Evolutionary conservation across 2,113 vertebrate species (phyloP).

Genomic region (Pavo muticus): DNA sequence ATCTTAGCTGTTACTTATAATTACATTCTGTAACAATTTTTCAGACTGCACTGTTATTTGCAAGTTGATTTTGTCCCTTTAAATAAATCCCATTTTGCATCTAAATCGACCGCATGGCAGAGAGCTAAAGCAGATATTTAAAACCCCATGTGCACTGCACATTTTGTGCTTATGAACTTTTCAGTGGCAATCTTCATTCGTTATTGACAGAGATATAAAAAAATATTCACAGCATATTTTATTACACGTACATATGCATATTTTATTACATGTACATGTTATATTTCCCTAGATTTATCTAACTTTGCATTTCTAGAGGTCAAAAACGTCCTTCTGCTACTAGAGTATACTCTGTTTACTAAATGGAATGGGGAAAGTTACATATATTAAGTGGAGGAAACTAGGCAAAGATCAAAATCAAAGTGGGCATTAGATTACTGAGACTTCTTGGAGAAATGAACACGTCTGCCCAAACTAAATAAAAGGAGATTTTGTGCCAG

Average conservation of each 20-base stretch:
- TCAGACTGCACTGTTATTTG: slow-evolving; percentile 22
- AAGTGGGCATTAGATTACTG: neutral
- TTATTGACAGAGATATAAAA: neutral
- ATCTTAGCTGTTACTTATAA: slow-evolving; percentile 9
- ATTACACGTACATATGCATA: slow-evolving; percentile 17
- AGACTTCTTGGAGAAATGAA: neutral
- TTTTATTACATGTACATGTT: neutral
- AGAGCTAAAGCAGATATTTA: neutral
- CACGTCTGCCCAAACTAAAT: neutral
- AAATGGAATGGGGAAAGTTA: neutral
- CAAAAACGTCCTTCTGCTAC: neutral
- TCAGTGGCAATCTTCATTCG: neutral
- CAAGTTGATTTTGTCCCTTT: slow-evolving; percentile 1
- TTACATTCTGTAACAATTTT: neutral
- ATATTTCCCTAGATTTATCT: slow-evolving; percentile 47
- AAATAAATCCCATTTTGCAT: slow-evolving; percentile 10
- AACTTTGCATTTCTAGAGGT: slow-evolving; percentile 44
- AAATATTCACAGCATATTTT: neutral
- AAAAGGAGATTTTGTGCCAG: slow-evolving; percentile 49
- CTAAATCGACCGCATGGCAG: neutral
- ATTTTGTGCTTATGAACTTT: slow-evolving; percentile 50
- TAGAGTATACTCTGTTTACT: neutral
- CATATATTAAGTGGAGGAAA: neutral
- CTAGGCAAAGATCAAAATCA: slow-evolving; percentile 1
- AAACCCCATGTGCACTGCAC: neutral